phyloP scores from a whole-genome alignment of 2,797 vertebrate species.

The Amniataba percoides region DNA sequence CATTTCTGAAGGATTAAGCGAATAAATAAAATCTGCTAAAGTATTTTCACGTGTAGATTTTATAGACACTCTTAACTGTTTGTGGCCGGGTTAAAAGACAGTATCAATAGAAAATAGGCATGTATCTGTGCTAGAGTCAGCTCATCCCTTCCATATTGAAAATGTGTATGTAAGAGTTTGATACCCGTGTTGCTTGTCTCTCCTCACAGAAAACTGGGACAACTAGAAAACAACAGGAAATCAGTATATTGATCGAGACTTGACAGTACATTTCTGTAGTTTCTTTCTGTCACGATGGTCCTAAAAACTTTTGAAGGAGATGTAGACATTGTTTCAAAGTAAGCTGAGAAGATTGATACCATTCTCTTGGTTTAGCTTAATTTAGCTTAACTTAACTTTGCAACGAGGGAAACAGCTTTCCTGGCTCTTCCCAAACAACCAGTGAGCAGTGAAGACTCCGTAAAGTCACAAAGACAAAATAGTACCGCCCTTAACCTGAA shows the following conservation, averaged over 20 bases:
- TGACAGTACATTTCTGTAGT: not conserved
- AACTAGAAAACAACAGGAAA: not conserved
- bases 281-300: not conserved
- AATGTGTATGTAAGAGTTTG: not conserved
- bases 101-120: not conserved
- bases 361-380: not conserved
- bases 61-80: not conserved
- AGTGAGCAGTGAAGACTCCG: not conserved
- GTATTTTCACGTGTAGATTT: not conserved
- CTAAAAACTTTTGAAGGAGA: not conserved
- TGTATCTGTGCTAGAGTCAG: not conserved
- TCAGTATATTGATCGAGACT: not conserved
- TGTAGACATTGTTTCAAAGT: too few species aligned
- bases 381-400: too few species aligned
- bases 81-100: conserved; percentile 3
- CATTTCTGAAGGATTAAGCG: conserved; percentile 14
- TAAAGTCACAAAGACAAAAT: not conserved
- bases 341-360: not conserved
- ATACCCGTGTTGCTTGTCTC: not conserved
- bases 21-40: not conserved
- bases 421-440: not conserved
- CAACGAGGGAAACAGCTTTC: not conserved
- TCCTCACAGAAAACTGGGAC: not conserved
- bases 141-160: conserved; percentile 12
- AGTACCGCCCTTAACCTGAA: not conserved